Conservation (phyloP, 2,888 invertebrate genomes). For the Cheilosia scutellata region DNA sequence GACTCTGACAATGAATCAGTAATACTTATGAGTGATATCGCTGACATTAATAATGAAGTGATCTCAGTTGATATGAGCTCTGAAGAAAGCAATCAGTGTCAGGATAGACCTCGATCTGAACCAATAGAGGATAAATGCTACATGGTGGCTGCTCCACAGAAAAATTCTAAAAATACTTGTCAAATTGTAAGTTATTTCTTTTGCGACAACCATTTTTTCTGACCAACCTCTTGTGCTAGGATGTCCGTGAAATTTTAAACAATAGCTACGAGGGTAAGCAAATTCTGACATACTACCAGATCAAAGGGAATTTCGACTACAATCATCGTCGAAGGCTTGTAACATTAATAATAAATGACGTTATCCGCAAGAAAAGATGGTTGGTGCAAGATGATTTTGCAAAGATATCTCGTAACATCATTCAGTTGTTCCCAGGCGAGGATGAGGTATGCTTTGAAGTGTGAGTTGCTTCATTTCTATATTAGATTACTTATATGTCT, state of each 20-base stretch:
- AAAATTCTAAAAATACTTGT: slow-evolving; percentile 16
- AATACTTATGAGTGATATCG: slow-evolving; percentile 18
- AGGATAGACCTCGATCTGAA: slow-evolving; percentile 10
- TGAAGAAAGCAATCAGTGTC: slow-evolving; percentile 8
- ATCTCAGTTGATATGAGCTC: slow-evolving; percentile 24
- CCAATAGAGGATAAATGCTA: slow-evolving; percentile 15
- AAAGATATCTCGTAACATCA: slow-evolving; percentile 51
- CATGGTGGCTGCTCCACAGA: slow-evolving; percentile 21
- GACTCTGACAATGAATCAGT: slow-evolving; percentile 52
- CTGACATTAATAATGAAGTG: neutral
- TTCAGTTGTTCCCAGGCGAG: slow-evolving; percentile 59
- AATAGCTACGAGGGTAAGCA: slow-evolving; percentile 62
- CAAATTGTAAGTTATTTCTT: slow-evolving; percentile 48
- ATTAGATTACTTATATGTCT: too few relatives aligned
- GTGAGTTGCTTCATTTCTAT: too few relatives aligned
- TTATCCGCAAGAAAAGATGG: slow-evolving; percentile 61
- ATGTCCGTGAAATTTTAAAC: slow-evolving; percentile 50
- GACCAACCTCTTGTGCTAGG: neutral
- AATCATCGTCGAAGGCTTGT: slow-evolving; percentile 62
- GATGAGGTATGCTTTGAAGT: slow-evolving; percentile 56
- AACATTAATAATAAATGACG: slow-evolving; percentile 61
- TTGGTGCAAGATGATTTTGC: slow-evolving; percentile 65
- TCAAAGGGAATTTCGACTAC: slow-evolving; percentile 65
- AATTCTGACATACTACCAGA: slow-evolving; percentile 63
- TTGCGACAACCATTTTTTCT: too few relatives aligned